Percentiles rank a stretch among this genome's conserved stretches.
Conservation (phyloP, 2,797 vertebrate genomes). For the Ispidina picta region DNA sequence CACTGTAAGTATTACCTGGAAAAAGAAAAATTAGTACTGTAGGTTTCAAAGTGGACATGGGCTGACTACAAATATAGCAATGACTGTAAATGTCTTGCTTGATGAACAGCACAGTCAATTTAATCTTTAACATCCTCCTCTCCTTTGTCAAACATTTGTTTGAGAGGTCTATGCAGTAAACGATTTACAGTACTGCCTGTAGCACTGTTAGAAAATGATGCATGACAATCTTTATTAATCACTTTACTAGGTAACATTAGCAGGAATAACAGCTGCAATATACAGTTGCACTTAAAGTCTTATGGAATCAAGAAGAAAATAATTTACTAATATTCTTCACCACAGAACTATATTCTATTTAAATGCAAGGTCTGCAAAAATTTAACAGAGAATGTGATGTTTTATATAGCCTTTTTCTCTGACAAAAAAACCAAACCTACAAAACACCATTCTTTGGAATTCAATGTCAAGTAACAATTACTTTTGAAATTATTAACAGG, state of each 20-base stretch:
- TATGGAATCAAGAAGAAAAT: neutral
- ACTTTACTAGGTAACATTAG: neutral
- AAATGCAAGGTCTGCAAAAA: neutral
- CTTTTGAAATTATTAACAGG: neutral
- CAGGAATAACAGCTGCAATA: constrained; percentile 9
- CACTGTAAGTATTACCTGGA: constrained; percentile 28
- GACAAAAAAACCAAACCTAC: accelerated
- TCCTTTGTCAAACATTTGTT: constrained; percentile 55
- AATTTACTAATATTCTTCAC: neutral
- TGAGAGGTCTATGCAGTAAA: constrained; percentile 23
- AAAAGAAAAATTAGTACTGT: constrained; percentile 54
- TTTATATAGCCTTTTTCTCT: neutral
- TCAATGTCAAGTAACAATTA: neutral
- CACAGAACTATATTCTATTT: neutral
- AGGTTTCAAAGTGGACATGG: constrained; percentile 57
- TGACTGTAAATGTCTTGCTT: constrained; percentile 53
- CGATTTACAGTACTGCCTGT: constrained; percentile 10
- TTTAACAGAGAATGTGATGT: neutral
- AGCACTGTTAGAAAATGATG: constrained; percentile 50
- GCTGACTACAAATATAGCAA: constrained; percentile 61
- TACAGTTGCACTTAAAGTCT: neutral
- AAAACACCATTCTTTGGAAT: neutral
- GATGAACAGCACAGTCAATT: constrained; percentile 58
- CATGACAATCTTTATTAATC: constrained; percentile 35
- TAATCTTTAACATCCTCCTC: constrained; percentile 40